Base-by-base conservation (phyloP, 2,113 vertebrate species). In the Ctenomys sociabilis region DNA sequence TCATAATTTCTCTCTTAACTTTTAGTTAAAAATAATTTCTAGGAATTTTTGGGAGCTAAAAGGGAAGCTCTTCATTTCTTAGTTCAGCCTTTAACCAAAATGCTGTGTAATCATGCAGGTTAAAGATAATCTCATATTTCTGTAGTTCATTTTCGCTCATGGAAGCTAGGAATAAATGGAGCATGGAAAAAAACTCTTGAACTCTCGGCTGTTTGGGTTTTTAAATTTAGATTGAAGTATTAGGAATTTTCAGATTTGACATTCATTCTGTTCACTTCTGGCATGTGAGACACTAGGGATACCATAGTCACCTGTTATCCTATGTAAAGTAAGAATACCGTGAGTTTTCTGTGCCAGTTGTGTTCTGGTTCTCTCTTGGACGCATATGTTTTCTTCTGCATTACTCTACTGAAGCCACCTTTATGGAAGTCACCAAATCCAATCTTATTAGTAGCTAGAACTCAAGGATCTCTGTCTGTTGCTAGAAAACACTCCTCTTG, bases 1-100 rank as follows among this genome's bases (percentile, higher is more conserved):
- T 85, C 21, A 28, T 89, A 73, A 64, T 88, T 93, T 90, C 10
- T 70, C 37, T 59, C 13, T 75, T 88, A 70, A 57, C 8, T 88
- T 92, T 94, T 80, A 81, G 52, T 88, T 81, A 40, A 49, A 28
- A 73, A 40, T 19, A 66, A 43, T 17, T 19, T 88, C 63, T 68
- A 52, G 63, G 88, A 94, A 95, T 85, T 52, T 52, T 85, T 52
- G 26, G 66, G 49, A 70, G 30, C 82, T 87, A 54, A 92, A 90
- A 93, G 5, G 59, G 28, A 86, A 77, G 22, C 16, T 14, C 64
- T 85, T 57, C 45, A 49, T 88, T 54, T 93, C 59, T 91, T 49
- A 73, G 35, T 80, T 94, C 21, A 61, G 9, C 64, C 14, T 6
- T 49, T 2, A 90, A 11, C 83, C 59, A 73, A 30, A 68, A 57